Base-by-base conservation (phyloP, 2,797 vertebrate species). In the Hoplostethus mediterraneus region DNA sequence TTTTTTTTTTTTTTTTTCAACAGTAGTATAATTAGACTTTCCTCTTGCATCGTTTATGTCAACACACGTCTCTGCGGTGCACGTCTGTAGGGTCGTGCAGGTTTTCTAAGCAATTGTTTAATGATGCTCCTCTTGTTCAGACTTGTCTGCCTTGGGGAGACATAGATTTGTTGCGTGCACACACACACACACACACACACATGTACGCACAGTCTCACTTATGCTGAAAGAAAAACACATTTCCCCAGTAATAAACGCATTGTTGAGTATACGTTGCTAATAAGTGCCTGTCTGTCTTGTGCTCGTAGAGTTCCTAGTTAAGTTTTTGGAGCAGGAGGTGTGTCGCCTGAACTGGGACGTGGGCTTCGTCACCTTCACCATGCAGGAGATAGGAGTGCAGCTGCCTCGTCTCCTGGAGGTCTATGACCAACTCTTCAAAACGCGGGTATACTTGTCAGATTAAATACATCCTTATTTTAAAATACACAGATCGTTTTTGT, bases 401-500 rank as follows among this genome's bases (percentile, higher is more conserved):
- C 75, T 99, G 55, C 97, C 95, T 2, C 94, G 94, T 49, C 95
- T 99, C 11, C 94, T 99, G 30, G 97, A 99, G 89, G 97, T 99
- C 5, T 99, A 99, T 8, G 97, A 99, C 82, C 97, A 98, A 5
- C 94, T 99, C 70, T 98, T 99, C 88, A 99, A 99, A 93, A 96
- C 96, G 42, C 93, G 96, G 95, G 98, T 98, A 96, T 76, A 80
- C 40, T 11, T 7, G 12, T 40, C 4, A 53, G 11, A 48, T 28
- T 31, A 9, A 47, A 31, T 25, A 30, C 3, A 52, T 28, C 11
- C 28, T 12, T 1, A 53, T 30, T 14, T 25, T 16, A n/a, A 36
- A 59, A 1, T 5, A 25, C 7, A 42, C 8, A 6, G 21, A 5
- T 21, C 0, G 17, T 17, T 49, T 49, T 17, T 21, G 47, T 49